Evolutionary conservation across 1,140 invertebrate species (phyloP), one percentile per base, ranked within the genome.

Genomic region (Aphelinus certus): DNA sequence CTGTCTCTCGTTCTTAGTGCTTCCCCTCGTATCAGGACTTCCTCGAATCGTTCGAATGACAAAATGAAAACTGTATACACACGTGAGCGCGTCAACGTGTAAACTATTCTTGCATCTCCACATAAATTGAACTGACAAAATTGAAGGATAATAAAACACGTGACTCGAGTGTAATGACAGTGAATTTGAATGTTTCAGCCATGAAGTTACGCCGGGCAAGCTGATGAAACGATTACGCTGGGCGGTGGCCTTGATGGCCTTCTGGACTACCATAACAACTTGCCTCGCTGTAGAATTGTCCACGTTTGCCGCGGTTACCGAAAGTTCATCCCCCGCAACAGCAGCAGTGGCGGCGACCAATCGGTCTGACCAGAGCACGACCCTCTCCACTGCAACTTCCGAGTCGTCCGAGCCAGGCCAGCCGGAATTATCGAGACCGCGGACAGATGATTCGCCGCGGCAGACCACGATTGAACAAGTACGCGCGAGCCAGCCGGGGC

Each of bases 181-280:
- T 26, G 26, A 26, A 26, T 26, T 26, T 26, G 26, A 26, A 26
- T 64, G 42, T 75, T 68, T 1, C 64, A 69, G 66, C 51, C 45
- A 75, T 75, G 73, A 1, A 63, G 26, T 26, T 58, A 46, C 10
- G 46, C 43, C 48, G 2, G 2, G 5, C 56, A 55, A 68, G 75
- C 75, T 72, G 75, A 76, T 76, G 75, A 49, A 67, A 76, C 63
- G 75, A 62, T n/a, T 71, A 49, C 45, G 51, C 42, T 62, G 64
- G 75, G 67, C 48, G 7, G 49, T 48, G 75, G 75, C 75, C 75
- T 76, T 76, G 57, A 68, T 72, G 75, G 75, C 64, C 75, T 57
- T 76, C 49, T 71, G 69, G 63, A 58, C 48, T 53, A 58, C 60
- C 10, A 9, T 66, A 63, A 57, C 62, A 63, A 51, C 58, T 9